These are phyloP conservation scores for Polydesmus complanatus DNA, from an alignment of 2,888 invertebrate genomes.

Conservation along the genomic window DNA sequence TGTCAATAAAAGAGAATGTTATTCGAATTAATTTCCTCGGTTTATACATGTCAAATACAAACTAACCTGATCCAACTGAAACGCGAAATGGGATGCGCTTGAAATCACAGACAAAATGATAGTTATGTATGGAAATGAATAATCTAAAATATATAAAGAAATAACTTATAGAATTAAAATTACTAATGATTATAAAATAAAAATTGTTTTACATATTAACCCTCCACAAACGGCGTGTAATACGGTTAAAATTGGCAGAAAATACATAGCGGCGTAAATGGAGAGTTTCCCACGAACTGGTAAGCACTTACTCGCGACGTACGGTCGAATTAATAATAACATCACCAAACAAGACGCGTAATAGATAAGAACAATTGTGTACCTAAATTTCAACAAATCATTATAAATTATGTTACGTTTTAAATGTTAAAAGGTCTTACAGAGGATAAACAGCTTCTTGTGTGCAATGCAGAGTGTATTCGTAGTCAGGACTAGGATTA, in stretches of 20 bases:
- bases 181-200: neutral
- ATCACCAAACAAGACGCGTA: constrained; percentile 66
- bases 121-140: constrained; percentile 82
- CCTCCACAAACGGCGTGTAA: constrained; percentile 81
- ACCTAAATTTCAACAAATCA: constrained; percentile 45
- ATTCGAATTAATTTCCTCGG: constrained; percentile 9
- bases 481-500: constrained; percentile 88
- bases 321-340: constrained; percentile 64
- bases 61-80: constrained; percentile 60
- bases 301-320: constrained; percentile 43
- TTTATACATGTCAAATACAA: neutral
- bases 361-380: constrained; percentile 80
- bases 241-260: constrained; percentile 73
- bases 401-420: neutral
- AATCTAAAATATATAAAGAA: constrained; percentile 51
- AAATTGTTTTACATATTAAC: constrained; percentile 50
- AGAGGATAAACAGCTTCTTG: constrained; percentile 96
- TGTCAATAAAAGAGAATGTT: constrained; percentile 26
- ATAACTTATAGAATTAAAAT: neutral
- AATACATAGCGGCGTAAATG: constrained; percentile 86
- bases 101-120: constrained; percentile 83
- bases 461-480: constrained; percentile 75
- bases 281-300: constrained; percentile 38
- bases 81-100: constrained; percentile 81
- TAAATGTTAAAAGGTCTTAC: constrained; percentile 38